phyloP scores from a whole-genome alignment of 2,797 vertebrate species.

The Lemur catta region DNA sequence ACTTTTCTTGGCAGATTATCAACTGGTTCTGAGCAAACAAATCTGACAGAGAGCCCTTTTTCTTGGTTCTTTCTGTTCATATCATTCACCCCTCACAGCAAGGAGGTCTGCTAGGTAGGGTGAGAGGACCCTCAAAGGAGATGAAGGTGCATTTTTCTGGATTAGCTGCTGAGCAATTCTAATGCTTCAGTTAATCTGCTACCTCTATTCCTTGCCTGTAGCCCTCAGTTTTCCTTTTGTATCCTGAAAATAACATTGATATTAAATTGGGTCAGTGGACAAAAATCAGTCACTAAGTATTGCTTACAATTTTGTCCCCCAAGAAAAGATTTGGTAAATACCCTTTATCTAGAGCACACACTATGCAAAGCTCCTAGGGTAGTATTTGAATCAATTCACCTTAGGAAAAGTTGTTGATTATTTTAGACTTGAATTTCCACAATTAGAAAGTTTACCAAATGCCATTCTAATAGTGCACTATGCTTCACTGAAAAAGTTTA shows the following conservation, averaged over 20 bases:
- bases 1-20: conserved; percentile 49
- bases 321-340: not conserved
- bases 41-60: not conserved
- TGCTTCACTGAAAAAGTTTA: not conserved
- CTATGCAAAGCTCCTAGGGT: not conserved
- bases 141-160: not conserved
- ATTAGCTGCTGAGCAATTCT: not conserved
- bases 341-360: not conserved
- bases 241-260: not conserved
- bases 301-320: not conserved
- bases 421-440: conserved; percentile 22
- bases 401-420: not conserved
- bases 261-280: conserved; percentile 15
- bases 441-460: not conserved
- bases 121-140: not conserved
- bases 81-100: not conserved
- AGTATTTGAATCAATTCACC: not conserved
- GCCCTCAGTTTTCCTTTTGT: not conserved
- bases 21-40: conserved; percentile 2
- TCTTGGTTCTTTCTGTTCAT: not conserved
- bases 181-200: not conserved
- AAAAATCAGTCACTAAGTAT: conserved; percentile 9
- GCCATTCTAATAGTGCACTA: not conserved
- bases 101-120: not conserved
- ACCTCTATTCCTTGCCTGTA: not conserved